Evolutionary conservation across 2,113 vertebrate genomes (phyloP).

Genomic region (Willisornis vidua): DNA sequence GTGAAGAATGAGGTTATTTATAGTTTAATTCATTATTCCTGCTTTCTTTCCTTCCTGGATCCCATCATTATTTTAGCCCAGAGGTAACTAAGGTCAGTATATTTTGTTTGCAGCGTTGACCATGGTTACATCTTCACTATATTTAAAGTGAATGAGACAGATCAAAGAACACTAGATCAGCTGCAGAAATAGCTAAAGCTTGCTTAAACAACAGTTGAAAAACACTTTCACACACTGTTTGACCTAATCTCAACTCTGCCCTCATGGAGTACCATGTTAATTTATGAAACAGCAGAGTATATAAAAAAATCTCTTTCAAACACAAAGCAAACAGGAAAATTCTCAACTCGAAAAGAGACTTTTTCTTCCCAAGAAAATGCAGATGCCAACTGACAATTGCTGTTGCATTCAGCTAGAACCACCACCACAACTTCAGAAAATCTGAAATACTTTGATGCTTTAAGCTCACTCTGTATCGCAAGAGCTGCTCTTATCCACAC

Average conservation of each 20-base stretch:
- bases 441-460: background rate
- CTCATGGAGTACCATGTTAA: background rate
- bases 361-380: background rate
- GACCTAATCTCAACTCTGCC: slow-evolving; percentile 52
- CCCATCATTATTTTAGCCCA: slow-evolving; percentile 22
- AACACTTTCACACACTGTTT: slow-evolving; percentile 33
- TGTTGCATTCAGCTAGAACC: background rate
- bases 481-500: background rate
- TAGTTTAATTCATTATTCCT: background rate
- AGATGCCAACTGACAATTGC: background rate
- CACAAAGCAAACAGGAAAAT: background rate
- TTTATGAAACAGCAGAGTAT: background rate
- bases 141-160: slow-evolving; percentile 49
- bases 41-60: background rate
- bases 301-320: background rate
- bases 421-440: background rate
- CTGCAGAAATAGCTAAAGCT: slow-evolving; percentile 44
- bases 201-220: slow-evolving; percentile 45
- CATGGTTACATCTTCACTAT: slow-evolving; percentile 5
- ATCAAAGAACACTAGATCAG: slow-evolving; percentile 54
- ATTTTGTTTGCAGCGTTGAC: slow-evolving; percentile 34
- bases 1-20: background rate
- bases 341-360: background rate
- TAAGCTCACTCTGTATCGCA: background rate
- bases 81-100: slow-evolving; percentile 31